Conservation (phyloP, 1,140 invertebrate genomes). For the Subanguina moxae region DNA sequence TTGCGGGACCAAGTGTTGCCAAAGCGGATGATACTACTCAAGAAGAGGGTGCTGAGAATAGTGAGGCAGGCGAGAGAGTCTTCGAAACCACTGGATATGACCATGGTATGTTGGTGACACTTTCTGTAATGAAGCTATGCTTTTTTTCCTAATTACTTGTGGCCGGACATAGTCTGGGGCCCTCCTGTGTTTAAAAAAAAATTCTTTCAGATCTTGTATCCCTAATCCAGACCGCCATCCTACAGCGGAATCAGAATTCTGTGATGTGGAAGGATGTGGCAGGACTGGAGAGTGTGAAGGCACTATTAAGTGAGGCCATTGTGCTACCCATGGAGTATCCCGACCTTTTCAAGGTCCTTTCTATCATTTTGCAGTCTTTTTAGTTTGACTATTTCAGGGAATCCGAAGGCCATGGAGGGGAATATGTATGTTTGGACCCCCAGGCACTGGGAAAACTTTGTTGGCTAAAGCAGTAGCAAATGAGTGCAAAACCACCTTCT, state of each 20-base stretch:
- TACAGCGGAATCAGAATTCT: conserved; percentile 78
- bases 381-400: no score
- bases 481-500: conserved; percentile 97
- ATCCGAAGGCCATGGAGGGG: conserved; percentile 58
- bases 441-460: conserved; percentile 98
- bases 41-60: background rate
- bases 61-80: conserved; percentile 69
- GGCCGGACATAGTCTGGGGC: no score
- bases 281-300: conserved; percentile 90
- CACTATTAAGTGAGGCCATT: conserved; percentile 99
- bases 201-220: conserved; percentile 59
- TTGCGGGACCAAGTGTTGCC: background rate
- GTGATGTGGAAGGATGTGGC: conserved; percentile 89
- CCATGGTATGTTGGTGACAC: conserved; percentile 86
- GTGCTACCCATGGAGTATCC: conserved; percentile 98
- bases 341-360: conserved; percentile 78
- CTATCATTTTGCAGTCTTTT: no score
- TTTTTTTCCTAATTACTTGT: no score
- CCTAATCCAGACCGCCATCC: conserved; percentile 76
- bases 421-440: conserved; percentile 72
- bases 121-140: no score
- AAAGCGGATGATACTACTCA: no score
- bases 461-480: conserved; percentile 97
- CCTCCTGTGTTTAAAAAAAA: no score
- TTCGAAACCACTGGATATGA: conserved; percentile 87